Conservation (phyloP, 2,888 invertebrate genomes). For the Erynnis tages region DNA sequence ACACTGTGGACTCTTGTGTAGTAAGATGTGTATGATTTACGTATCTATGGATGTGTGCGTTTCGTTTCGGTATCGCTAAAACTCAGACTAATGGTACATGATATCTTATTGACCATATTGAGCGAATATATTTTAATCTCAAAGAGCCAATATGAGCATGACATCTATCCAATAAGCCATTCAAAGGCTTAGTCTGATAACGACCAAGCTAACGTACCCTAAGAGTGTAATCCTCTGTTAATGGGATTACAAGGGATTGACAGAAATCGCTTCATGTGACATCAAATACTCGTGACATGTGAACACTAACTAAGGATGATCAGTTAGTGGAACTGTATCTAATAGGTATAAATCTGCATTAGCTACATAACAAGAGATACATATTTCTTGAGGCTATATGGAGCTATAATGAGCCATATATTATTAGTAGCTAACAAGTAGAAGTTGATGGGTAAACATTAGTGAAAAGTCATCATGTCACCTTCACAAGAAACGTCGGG, state of each 20-base stretch:
- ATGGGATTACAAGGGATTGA: slow-evolving; percentile 26
- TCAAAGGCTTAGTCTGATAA: slow-evolving; percentile 23
- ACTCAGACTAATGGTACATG: no score
- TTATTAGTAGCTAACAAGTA: no score
- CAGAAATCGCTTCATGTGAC: slow-evolving; percentile 21
- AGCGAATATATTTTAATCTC: slow-evolving; percentile 6
- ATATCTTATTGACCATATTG: not conserved
- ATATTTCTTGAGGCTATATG: no score
- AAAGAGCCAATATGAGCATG: not conserved
- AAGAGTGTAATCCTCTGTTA: slow-evolving; percentile 25
- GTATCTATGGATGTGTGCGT: no score
- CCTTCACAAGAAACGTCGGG: no score
- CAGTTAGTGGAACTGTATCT: slow-evolving; percentile 1
- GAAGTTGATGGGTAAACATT: no score
- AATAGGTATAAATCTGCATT: not conserved
- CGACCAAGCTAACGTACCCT: slow-evolving; percentile 22
- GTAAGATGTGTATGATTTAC: no score
- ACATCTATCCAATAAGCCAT: slow-evolving; percentile 14
- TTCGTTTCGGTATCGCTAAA: no score
- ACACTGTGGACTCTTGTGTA: no score
- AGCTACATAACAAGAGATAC: no score
- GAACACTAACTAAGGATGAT: slow-evolving; percentile 8
- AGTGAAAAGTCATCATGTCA: no score
- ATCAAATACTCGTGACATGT: slow-evolving; percentile 9
- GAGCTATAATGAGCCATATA: no score